A percentile compares a stretch with the other conserved stretches of the same genome.
Evolutionary conservation across 1,140 invertebrate species (phyloP).

Genomic region (Tigriopus japonicus): DNA sequence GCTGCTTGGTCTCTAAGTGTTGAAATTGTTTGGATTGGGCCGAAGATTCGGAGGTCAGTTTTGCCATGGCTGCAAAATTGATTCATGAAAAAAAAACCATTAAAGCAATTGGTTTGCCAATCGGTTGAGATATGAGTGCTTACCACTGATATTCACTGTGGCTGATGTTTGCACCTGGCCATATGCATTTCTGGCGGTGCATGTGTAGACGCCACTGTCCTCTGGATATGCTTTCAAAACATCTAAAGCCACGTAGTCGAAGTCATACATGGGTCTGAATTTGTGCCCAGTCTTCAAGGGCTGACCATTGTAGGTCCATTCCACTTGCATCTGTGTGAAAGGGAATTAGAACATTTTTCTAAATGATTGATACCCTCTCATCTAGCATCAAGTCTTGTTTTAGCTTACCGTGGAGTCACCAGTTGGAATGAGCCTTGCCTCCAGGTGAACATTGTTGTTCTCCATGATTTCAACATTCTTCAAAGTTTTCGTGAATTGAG

Average conservation of each 20-base stretch:
- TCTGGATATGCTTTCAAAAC: constrained; percentile 86
- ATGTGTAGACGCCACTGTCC: constrained; percentile 89
- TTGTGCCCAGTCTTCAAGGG: constrained; percentile 51
- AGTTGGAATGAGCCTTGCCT: constrained; percentile 76
- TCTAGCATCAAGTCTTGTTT: too few species aligned
- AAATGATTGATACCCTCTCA: too few species aligned
- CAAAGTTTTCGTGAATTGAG: constrained; percentile 63
- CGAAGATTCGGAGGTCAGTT: background rate
- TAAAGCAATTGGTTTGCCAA: background rate
- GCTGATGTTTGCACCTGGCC: constrained; percentile 87
- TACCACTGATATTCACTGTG: constrained; percentile 54
- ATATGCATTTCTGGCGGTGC: constrained; percentile 68
- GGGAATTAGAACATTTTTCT: too few species aligned
- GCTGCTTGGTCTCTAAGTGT: background rate
- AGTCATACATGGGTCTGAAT: constrained; percentile 88
- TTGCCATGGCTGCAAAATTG: background rate
- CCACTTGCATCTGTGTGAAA: constrained; percentile 52
- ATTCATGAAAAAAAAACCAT: background rate
- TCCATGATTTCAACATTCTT: constrained; percentile 81
- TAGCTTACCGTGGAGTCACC: constrained; percentile 52
- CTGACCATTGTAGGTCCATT: constrained; percentile 89
- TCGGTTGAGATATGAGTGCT: constrained; percentile 11
- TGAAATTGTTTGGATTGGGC: background rate
- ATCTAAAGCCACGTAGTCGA: constrained; percentile 91
- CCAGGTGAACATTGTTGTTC: constrained; percentile 76